Base-by-base conservation (phyloP, 2,113 vertebrate genomes). In the Gopherus evgoodei region DNA sequence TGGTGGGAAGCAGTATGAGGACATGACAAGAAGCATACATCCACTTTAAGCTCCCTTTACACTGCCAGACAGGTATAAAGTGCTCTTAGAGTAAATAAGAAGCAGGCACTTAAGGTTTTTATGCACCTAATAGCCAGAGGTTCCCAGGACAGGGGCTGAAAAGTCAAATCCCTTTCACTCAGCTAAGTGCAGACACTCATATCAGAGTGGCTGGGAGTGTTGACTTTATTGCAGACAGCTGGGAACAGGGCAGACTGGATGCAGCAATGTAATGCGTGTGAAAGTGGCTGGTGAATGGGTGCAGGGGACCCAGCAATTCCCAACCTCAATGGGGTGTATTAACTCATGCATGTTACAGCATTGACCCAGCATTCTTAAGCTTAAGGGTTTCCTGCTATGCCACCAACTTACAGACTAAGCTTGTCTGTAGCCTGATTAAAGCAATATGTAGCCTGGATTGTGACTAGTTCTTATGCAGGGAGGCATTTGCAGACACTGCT, bases 171-270 rank as follows among this genome's bases (percentile, higher is more conserved):
- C n/a, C 49, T 25, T 13, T 81, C 47, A 1, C 8, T 83, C 72
- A 69, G 10, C 22, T 5, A 4, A 44, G 10, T 0, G 0, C 79
- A 10, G 82, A 52, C 1, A 0, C 52, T 80, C 8, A 5, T 0
- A 3, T 72, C 0, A 0, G 4, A 91, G 88, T 4, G 5, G 87
- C 91, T 0, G 1, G 89, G 54, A 1, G 13, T 96, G 94, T 95
- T 97, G 96, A 92, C 54, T 96, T 95, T 96, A 93, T 81, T 56
- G 93, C 95, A 97, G 97, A 95, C 96, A 95, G 96, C 91, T 69
- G 0, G 96, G 86, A 42, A 90, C 93, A 90, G 94, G 75, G 89
- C 88, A 87, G 89, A 85, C 87, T 49, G 96, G n/a, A 97, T 89
- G 92, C 96, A 95, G 89, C 93, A 95, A 91, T 89, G 95, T 95